Conservation (phyloP, 2,888 invertebrate species). For the Synergus laeviventris region DNA sequence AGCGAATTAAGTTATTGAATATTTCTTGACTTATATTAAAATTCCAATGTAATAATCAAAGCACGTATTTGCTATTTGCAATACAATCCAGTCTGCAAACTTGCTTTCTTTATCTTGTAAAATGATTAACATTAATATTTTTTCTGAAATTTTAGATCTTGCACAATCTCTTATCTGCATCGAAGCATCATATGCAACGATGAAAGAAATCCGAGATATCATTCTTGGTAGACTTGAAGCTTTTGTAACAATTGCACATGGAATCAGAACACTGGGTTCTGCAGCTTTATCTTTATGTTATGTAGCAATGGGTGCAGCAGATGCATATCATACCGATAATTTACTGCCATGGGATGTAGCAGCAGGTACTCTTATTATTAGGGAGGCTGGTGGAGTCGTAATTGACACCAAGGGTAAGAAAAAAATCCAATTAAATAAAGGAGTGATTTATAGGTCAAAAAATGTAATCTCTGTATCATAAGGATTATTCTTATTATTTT, state of each 20-base stretch:
- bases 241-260: conserved; percentile 73
- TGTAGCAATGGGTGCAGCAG: conserved; percentile 84
- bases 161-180: conserved; percentile 66
- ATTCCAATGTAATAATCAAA: too few relatives aligned
- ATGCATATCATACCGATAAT: conserved; percentile 86
- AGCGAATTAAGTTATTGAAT: not conserved
- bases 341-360: conserved; percentile 90
- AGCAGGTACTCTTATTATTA: conserved; percentile 84
- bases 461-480: too few relatives aligned
- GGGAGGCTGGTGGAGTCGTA: conserved; percentile 87
- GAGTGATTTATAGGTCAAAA: too few relatives aligned
- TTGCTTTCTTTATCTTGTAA: too few relatives aligned
- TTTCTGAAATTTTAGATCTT: conserved; percentile 57
- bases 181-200: conserved; percentile 69
- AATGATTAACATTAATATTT: not conserved
- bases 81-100: too few relatives aligned
- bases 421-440: conserved; percentile 3
- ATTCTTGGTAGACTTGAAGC: conserved; percentile 68
- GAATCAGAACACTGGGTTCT: conserved; percentile 84
- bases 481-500: too few relatives aligned
- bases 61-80: too few relatives aligned
- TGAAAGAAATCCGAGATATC: conserved; percentile 63
- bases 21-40: not conserved
- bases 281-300: conserved; percentile 85
- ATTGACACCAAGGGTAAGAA: conserved; percentile 81